Evolutionary conservation across 2,113 vertebrate species (phyloP).

Genomic region (Tricholaema leucomelas): DNA sequence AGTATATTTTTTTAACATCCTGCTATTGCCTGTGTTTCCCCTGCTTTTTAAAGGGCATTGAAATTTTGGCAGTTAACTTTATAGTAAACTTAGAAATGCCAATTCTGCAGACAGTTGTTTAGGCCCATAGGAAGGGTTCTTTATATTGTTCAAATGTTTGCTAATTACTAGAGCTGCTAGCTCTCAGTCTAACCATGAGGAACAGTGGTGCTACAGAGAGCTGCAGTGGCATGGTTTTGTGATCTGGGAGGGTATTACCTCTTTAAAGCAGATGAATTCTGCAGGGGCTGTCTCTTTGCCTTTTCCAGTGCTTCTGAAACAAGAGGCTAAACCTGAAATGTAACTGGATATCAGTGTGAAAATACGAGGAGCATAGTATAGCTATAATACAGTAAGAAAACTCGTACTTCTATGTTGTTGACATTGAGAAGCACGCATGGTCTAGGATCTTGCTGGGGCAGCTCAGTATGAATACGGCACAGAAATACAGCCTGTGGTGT

Average conservation of each 20-base stretch:
- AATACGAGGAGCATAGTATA: not conserved
- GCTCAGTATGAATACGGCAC: not conserved
- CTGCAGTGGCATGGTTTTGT: not conserved
- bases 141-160: not conserved
- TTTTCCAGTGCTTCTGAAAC: not conserved
- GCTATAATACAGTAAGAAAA: not conserved
- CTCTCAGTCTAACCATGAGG: not conserved
- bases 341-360: not conserved
- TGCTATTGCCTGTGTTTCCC: accelerated
- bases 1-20: not conserved
- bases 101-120: not conserved
- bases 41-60: not conserved
- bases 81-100: not conserved
- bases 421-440: accelerated
- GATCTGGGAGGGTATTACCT: not conserved
- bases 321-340: not conserved
- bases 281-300: too few species aligned
- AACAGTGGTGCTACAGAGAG: not conserved
- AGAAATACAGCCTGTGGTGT: not conserved
- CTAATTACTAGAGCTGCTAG: not conserved
- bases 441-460: not conserved
- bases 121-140: not conserved
- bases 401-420: not conserved
- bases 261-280: not conserved
- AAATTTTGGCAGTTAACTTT: not conserved